These are phyloP conservation scores for Sminthurides bifidus DNA, from an alignment of 1,140 invertebrate species.

Conservation along the genomic window DNA sequence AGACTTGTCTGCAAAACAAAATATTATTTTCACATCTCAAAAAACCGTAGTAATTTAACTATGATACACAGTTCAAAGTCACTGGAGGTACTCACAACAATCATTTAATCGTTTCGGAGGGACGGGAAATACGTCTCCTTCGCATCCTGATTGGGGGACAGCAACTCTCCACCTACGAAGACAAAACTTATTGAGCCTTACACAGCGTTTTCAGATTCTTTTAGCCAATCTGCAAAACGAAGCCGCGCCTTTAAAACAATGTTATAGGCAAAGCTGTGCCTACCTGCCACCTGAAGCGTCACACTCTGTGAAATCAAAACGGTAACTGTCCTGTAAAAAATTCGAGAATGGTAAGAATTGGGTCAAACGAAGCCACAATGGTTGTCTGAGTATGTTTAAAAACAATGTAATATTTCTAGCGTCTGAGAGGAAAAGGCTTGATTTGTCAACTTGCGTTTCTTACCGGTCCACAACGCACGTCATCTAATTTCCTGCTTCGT, in stretches of 20 bases:
- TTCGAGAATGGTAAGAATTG: not conserved
- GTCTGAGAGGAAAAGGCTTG: not conserved
- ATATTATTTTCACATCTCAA: not conserved
- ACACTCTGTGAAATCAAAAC: conserved; percentile 48
- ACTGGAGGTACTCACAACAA: conserved; percentile 39
- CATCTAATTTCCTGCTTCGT: conserved; percentile 22
- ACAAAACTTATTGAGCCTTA: too few species aligned
- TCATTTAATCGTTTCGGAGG: conserved; percentile 41
- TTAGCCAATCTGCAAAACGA: too few species aligned
- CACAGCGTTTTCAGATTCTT: too few species aligned
- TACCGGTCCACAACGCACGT: conserved; percentile 17
- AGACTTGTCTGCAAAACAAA: conserved; percentile 37
- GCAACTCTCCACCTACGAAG: conserved; percentile 41
- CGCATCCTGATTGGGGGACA: conserved; percentile 40
- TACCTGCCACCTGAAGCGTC: conserved; percentile 40
- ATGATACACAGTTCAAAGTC: not conserved
- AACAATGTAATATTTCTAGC: not conserved
- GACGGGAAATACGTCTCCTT: conserved; percentile 37
- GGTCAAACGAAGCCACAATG: not conserved
- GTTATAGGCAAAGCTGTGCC: not conserved
- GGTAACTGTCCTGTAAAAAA: conserved; percentile 40
- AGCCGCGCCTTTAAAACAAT: too few species aligned
- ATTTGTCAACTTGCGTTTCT: too few species aligned
- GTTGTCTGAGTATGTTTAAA: not conserved
- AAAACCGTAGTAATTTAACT: not conserved